These are phyloP conservation scores for Antigone vipio DNA, from an alignment of 2,113 vertebrate species.

Conservation along the genomic window DNA sequence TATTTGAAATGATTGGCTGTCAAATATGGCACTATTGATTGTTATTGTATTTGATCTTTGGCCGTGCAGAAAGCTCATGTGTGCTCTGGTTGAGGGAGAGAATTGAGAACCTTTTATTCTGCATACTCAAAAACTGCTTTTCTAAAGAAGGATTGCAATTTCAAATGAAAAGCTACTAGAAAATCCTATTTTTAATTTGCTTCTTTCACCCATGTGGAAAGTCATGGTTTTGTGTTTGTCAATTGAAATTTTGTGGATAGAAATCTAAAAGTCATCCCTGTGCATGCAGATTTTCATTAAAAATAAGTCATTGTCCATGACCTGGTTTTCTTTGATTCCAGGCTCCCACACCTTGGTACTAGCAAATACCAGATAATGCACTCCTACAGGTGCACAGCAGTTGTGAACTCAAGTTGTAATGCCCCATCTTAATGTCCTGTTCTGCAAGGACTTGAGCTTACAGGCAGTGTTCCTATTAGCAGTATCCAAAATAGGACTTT, in stretches of 20 bases:
- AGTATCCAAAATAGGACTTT: neutral
- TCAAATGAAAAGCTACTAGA: neutral
- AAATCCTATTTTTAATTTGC: neutral
- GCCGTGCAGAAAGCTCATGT: neutral
- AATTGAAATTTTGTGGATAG: neutral
- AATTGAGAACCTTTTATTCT: neutral
- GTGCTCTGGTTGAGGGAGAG: neutral
- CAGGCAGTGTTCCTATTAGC: neutral
- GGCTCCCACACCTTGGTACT: neutral
- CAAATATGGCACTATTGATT: neutral
- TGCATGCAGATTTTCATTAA: neutral
- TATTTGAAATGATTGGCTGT: neutral
- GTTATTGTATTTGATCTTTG: conserved; percentile 6
- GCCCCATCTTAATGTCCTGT: neutral
- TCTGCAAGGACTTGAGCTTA: neutral
- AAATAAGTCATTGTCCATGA: neutral
- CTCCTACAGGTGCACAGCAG: neutral
- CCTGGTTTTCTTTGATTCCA: neutral
- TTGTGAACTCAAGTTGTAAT: neutral
- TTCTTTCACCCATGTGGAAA: neutral
- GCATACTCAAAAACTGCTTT: neutral
- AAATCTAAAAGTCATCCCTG: neutral
- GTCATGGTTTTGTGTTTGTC: neutral
- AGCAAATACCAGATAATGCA: neutral
- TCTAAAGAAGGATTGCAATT: neutral